These are phyloP conservation scores for Malachius bipustulatus DNA, from an alignment of 2,888 invertebrate genomes.

Conservation along the genomic window DNA sequence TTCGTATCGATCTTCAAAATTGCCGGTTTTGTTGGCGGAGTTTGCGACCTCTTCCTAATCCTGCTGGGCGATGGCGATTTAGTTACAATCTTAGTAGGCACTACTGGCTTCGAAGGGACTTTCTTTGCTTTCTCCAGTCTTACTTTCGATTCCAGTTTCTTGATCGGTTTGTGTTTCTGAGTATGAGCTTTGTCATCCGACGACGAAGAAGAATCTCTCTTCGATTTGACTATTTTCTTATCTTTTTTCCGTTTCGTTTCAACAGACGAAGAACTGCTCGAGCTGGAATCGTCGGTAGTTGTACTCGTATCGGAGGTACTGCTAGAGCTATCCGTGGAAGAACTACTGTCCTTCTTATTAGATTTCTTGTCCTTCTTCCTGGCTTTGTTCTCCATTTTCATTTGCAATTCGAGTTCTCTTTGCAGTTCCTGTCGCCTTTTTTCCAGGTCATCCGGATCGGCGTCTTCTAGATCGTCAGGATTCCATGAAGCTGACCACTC, in stretches of 20 bases:
- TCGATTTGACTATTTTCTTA: conserved; percentile 31
- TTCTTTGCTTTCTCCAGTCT: conserved; percentile 37
- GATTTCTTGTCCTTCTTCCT: conserved; percentile 55
- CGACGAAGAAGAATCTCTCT: conserved; percentile 31
- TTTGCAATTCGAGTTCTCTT: conserved; percentile 63
- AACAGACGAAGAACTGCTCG: conserved; percentile 38
- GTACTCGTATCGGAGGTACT: conserved; percentile 54
- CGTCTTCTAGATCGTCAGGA: conserved; percentile 67
- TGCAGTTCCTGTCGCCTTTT: conserved; percentile 62
- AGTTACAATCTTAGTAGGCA: conserved; percentile 20
- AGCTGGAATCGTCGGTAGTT: conserved; percentile 53
- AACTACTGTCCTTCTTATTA: conserved; percentile 58
- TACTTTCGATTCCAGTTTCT: conserved; percentile 36
- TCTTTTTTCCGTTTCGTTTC: conserved; percentile 32
- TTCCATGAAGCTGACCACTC: conserved; percentile 69
- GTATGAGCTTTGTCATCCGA: conserved; percentile 51
- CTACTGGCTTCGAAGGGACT: conserved; percentile 14
- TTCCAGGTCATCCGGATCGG: conserved; percentile 68
- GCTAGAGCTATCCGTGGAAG: conserved; percentile 50
- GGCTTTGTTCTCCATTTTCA: conserved; percentile 62
- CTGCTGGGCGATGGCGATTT: conserved; percentile 33
- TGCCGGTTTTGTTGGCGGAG: conserved; percentile 33
- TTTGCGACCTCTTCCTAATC: conserved; percentile 32
- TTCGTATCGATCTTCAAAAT: conserved; percentile 28
- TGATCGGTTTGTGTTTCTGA: conserved; percentile 44